A percentile compares a stretch with the other conserved stretches of the same genome.
These are phyloP conservation scores for Saiga tatarica DNA, from an alignment of 2,113 vertebrate species.

Conservation along the genomic window DNA sequence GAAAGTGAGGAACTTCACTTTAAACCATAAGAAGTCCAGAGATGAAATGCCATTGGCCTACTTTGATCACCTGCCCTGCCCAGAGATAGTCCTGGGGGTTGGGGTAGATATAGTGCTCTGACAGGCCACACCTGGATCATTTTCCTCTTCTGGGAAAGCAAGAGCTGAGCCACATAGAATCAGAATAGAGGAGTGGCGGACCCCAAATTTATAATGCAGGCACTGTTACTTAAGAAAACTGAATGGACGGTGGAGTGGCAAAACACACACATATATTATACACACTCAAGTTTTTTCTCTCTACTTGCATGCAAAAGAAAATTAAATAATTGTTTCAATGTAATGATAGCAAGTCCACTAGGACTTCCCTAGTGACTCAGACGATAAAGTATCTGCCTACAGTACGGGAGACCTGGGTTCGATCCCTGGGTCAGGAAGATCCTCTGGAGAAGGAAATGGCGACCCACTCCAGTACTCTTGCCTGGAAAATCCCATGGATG, in stretches of 20 bases:
- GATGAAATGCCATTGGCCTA: neutral
- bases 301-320: neutral
- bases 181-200: neutral
- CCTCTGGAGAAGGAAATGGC: too few species aligned
- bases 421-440: too few species aligned
- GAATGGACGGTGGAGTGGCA: neutral
- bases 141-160: neutral
- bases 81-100: neutral
- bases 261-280: neutral
- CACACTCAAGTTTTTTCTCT: neutral
- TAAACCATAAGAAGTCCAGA: neutral
- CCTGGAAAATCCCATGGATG: too few species aligned
- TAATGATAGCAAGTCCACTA: neutral
- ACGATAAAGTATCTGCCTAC: too few species aligned
- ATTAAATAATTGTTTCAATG: neutral
- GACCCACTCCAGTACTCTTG: too few species aligned
- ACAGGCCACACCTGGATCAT: neutral
- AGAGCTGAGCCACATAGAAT: neutral
- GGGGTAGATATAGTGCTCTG: neutral
- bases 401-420: accelerated
- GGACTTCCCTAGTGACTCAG: too few species aligned
- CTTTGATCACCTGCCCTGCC: neutral
- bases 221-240: neutral
- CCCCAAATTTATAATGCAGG: neutral
- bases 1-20: neutral